Conservation (phyloP, 2,888 invertebrate species). For the Drosophila nigricruria region DNA sequence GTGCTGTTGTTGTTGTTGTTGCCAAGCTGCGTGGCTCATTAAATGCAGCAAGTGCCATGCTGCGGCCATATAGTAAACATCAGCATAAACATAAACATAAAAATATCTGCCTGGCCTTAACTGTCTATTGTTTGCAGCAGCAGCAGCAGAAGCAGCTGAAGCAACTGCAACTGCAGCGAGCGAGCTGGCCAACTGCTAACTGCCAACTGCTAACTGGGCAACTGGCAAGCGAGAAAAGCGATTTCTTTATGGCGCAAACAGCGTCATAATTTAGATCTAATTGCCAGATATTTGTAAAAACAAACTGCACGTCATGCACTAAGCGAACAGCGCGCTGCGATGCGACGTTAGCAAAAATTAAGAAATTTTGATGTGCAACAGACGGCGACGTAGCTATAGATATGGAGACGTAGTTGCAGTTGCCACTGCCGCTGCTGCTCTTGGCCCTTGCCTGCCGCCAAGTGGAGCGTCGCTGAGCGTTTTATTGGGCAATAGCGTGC, state of each 20-base stretch:
- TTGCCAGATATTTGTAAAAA: conserved; percentile 77
- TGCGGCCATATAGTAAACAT: conserved; percentile 64
- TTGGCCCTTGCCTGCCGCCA: conserved; percentile 24
- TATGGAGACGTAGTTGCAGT: background rate
- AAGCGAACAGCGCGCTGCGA: conserved; percentile 16
- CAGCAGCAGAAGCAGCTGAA: conserved; percentile 14
- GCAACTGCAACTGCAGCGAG: conserved; percentile 8
- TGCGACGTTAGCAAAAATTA: conserved; percentile 51
- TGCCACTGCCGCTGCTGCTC: background rate
- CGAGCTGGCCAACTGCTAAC: conserved; percentile 24
- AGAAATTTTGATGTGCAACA: conserved; percentile 71
- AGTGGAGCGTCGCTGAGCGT: conserved; percentile 62
- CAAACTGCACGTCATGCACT: conserved; percentile 49
- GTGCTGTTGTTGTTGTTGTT: conserved; percentile 9
- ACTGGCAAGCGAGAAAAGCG: conserved; percentile 55
- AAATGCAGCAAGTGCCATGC: conserved; percentile 68
- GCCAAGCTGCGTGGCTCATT: conserved; percentile 56
- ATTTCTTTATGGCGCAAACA: conserved; percentile 80
- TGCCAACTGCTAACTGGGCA: conserved; percentile 38
- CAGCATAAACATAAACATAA: conserved; percentile 56
- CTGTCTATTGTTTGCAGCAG: conserved; percentile 71
- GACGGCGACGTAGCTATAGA: conserved; percentile 6
- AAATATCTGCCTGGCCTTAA: conserved; percentile 60
- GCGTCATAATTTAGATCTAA: conserved; percentile 84
- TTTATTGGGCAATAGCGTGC: conserved; percentile 82